Percentiles rank a stretch among this genome's conserved stretches.
Evolutionary conservation across 92 coral and sea anemone genomes (phyloP).

Genomic region (Zoanthus sansibaricus): DNA sequence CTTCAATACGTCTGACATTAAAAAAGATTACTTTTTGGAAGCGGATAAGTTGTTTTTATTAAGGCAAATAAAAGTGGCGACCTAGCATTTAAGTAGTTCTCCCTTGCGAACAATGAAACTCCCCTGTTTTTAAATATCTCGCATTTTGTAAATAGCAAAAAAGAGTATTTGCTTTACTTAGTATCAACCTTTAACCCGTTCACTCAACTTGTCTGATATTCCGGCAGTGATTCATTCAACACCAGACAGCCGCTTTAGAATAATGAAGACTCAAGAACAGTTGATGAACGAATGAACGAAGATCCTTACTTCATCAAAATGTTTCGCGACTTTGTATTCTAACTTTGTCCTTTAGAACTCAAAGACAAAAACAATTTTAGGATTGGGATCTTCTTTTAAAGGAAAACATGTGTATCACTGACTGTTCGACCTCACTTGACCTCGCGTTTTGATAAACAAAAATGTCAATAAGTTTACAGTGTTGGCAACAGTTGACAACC

Average conservation of each 20-base stretch:
- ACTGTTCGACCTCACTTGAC: slow-evolving; percentile 26
- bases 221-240: slow-evolving; percentile 32
- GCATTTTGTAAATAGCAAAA: slow-evolving; percentile 45
- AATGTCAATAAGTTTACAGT: slow-evolving; percentile 7
- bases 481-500: slow-evolving; percentile 7
- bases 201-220: slow-evolving; percentile 16
- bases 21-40: not conserved
- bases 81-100: not conserved
- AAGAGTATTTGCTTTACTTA: slow-evolving; percentile 26
- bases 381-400: not conserved
- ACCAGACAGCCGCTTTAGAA: slow-evolving; percentile 13
- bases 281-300: slow-evolving; percentile 27
- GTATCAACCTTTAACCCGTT: slow-evolving; percentile 31
- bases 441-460: slow-evolving; percentile 32
- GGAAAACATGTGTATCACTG: slow-evolving; percentile 37
- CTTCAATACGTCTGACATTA: not conserved
- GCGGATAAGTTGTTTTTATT: too few relatives aligned
- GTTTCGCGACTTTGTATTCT: not conserved
- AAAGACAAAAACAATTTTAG: not conserved
- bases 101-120: slow-evolving; percentile 14
- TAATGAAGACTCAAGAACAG: not conserved
- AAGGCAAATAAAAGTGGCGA: not conserved
- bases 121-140: slow-evolving; percentile 31
- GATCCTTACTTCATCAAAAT: slow-evolving; percentile 1
- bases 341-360: not conserved